Evolutionary conservation across 2,797 vertebrate species (phyloP).

Genomic region (Chanos chanos): DNA sequence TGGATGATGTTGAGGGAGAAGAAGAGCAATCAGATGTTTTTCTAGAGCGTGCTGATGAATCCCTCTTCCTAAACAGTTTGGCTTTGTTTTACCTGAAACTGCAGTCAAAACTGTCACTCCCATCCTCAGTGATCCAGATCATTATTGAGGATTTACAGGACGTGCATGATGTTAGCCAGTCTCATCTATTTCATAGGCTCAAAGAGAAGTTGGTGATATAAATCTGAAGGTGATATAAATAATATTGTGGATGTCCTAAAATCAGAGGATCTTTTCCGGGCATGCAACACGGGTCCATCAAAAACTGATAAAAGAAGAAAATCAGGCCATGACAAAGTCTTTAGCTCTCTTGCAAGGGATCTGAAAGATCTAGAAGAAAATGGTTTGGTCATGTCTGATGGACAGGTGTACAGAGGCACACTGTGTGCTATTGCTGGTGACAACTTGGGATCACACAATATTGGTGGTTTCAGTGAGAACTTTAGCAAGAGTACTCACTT

Average conservation of each 20-base stretch:
- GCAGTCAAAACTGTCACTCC: constrained; percentile 12
- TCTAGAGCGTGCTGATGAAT: neutral
- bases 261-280: constrained; percentile 7
- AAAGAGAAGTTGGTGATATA: neutral
- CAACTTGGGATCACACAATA: constrained; percentile 8
- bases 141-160: constrained; percentile 9
- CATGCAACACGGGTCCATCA: neutral
- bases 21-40: neutral
- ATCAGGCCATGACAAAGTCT: neutral
- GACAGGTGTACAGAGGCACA: neutral
- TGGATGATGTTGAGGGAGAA: too few relatives aligned
- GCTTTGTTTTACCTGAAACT: constrained; percentile 25
- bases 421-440: neutral
- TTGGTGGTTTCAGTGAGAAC: constrained; percentile 15
- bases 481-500: constrained; percentile 10
- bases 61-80: neutral
- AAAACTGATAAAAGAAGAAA: neutral
- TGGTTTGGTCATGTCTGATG: neutral
- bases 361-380: neutral
- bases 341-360: neutral
- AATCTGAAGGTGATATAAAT: neutral
- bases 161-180: neutral
- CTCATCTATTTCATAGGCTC: neutral
- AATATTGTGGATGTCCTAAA: neutral
- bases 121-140: neutral